These are phyloP conservation scores for Champsocephalus gunnari DNA, from an alignment of 2,797 vertebrate species.

Conservation along the genomic window DNA sequence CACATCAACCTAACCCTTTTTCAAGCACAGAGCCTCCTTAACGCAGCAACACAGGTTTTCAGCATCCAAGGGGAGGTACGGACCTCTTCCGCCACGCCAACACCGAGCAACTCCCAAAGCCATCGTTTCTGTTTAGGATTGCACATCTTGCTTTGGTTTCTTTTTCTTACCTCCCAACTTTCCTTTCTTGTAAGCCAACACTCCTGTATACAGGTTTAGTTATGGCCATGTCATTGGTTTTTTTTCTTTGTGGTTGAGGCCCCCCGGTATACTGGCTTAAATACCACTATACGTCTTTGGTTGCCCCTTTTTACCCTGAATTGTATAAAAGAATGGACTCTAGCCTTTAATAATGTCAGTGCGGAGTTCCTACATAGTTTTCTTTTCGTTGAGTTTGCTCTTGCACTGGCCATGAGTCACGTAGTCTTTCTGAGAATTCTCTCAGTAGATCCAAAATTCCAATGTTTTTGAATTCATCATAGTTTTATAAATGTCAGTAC, in stretches of 20 bases:
- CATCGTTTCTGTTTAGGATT: constrained; percentile 78
- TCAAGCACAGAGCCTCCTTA: constrained; percentile 88
- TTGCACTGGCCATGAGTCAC: constrained; percentile 63
- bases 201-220: constrained; percentile 82
- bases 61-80: constrained; percentile 84
- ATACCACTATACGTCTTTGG: constrained; percentile 54
- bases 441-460: constrained; percentile 49
- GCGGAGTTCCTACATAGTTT: constrained; percentile 45
- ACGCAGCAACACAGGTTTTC: constrained; percentile 86
- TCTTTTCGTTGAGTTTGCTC: constrained; percentile 44
- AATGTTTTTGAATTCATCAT: constrained; percentile 3
- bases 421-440: constrained; percentile 43
- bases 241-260: constrained; percentile 67
- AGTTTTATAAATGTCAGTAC: constrained; percentile 21
- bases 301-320: constrained; percentile 47
- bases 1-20: constrained; percentile 87
- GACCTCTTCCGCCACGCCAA: constrained; percentile 81
- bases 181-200: constrained; percentile 79
- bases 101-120: constrained; percentile 81
- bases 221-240: constrained; percentile 62
- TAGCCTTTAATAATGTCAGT: constrained; percentile 55
- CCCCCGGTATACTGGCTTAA: constrained; percentile 65
- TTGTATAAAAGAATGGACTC: constrained; percentile 41
- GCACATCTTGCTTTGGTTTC: constrained; percentile 67
- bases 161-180: constrained; percentile 71